A percentile compares a stretch with the other conserved stretches of the same genome.
phyloP scores from a whole-genome alignment of 2,113 vertebrate genomes.

The Rhea americana region DNA sequence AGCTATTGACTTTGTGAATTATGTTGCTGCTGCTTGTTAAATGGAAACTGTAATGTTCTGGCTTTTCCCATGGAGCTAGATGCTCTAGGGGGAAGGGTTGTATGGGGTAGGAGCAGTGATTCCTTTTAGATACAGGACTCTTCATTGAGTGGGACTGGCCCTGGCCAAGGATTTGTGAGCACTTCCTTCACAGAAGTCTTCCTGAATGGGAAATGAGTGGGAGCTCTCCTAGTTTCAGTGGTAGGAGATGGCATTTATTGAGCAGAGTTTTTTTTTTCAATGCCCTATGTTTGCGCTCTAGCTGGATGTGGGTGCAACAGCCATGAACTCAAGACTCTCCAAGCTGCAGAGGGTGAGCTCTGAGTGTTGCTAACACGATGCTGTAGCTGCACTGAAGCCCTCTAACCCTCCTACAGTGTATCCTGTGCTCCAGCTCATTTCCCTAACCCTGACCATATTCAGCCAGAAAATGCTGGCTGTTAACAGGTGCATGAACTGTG shows the following conservation, averaged over 20 bases:
- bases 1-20: neutral
- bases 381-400: slow-evolving; percentile 51
- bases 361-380: slow-evolving; percentile 63
- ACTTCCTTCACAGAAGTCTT: neutral
- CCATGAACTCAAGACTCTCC: slow-evolving; percentile 65
- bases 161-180: neutral
- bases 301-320: slow-evolving; percentile 67
- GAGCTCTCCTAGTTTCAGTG: neutral
- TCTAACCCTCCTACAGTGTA: slow-evolving; percentile 43
- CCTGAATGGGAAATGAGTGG: neutral
- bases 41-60: neutral
- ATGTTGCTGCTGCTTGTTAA: neutral
- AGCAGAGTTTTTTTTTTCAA: slow-evolving; percentile 60
- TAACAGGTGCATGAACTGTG: slow-evolving; percentile 48
- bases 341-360: slow-evolving; percentile 69
- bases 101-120: neutral
- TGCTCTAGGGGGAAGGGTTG: neutral
- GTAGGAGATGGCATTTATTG: neutral
- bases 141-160: neutral
- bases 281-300: slow-evolving; percentile 57
- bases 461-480: neutral
- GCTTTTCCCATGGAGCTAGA: neutral
- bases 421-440: slow-evolving; percentile 35
- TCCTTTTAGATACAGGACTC: neutral
- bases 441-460: neutral